Conservation (phyloP, 2,113 vertebrate genomes). For the Gavialis gangeticus region DNA sequence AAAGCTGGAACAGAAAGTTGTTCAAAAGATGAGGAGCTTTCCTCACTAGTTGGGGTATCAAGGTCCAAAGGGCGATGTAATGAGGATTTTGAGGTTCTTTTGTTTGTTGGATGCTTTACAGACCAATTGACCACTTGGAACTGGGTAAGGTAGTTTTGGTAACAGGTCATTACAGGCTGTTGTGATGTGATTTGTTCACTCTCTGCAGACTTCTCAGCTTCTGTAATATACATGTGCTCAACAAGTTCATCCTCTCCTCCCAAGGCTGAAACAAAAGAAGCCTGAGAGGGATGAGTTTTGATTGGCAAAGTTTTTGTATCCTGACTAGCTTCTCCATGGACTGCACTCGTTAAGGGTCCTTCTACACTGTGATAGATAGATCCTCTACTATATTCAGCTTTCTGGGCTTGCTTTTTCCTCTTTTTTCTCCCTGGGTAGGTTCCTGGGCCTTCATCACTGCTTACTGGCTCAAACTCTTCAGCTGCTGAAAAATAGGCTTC, state of each 20-base stretch:
- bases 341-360: slow-evolving; percentile 88
- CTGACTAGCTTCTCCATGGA: slow-evolving; percentile 84
- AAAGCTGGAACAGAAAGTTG: slow-evolving; percentile 93
- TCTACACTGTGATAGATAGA: slow-evolving; percentile 98
- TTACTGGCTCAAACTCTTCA: slow-evolving; percentile 96
- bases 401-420: slow-evolving; percentile 89
- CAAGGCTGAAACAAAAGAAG: slow-evolving; percentile 95
- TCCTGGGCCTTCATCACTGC: slow-evolving; percentile 96
- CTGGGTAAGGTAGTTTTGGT: slow-evolving; percentile 93
- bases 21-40: slow-evolving; percentile 91
- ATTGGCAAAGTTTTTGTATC: slow-evolving; percentile 88
- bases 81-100: slow-evolving; percentile 97
- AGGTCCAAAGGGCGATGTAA: slow-evolving; percentile 95
- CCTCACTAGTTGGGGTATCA: slow-evolving; percentile 95
- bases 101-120: slow-evolving; percentile 94
- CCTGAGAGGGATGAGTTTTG: slow-evolving; percentile 92
- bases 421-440: slow-evolving; percentile 97
- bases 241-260: slow-evolving; percentile 90
- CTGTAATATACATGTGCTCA: slow-evolving; percentile 83
- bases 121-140: slow-evolving; percentile 97
- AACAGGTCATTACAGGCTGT: slow-evolving; percentile 94
- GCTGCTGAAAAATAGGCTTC: slow-evolving; percentile 98
- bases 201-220: slow-evolving; percentile 86
- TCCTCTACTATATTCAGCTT: slow-evolving; percentile 89
- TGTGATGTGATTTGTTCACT: slow-evolving; percentile 88